Conservation (phyloP, 2,888 invertebrate genomes). For the Diaprepes abbreviatus region DNA sequence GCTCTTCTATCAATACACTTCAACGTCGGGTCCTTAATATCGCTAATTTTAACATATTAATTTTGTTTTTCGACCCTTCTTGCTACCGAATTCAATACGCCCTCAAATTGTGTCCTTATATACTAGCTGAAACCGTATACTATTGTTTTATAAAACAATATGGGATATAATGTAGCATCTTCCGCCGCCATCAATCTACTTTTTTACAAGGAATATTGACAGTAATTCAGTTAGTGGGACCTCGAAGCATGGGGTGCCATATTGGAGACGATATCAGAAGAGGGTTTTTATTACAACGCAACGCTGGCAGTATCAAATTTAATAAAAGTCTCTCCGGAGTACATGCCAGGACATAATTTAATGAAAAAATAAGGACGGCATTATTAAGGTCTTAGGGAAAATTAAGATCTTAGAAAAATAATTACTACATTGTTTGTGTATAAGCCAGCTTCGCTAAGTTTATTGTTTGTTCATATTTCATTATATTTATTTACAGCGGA, state of each 20-base stretch:
- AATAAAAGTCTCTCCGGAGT: conserved; percentile 28
- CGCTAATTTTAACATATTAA: background rate
- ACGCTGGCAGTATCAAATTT: conserved; percentile 35
- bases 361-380: conserved; percentile 26
- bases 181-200: conserved; percentile 38
- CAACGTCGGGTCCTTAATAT: background rate
- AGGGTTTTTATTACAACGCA: conserved; percentile 35
- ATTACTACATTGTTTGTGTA: too few relatives aligned
- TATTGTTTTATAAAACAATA: conserved; percentile 44
- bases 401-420: background rate
- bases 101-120: conserved; percentile 24
- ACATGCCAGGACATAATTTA: conserved; percentile 21
- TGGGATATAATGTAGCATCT: conserved; percentile 30
- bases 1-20: too few relatives aligned
- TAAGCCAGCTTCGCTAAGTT: too few relatives aligned
- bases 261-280: conserved; percentile 35
- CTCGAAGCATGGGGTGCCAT: conserved; percentile 15
- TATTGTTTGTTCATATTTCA: too few relatives aligned
- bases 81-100: conserved; percentile 6
- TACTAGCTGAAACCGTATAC: conserved; percentile 26
- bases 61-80: background rate
- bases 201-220: conserved; percentile 43
- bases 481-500: too few relatives aligned
- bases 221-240: conserved; percentile 42
- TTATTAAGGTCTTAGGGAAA: conserved; percentile 18